Evolutionary conservation across 2,888 invertebrate genomes (phyloP).

Genomic region (Sinodicranocentrus sp.): DNA sequence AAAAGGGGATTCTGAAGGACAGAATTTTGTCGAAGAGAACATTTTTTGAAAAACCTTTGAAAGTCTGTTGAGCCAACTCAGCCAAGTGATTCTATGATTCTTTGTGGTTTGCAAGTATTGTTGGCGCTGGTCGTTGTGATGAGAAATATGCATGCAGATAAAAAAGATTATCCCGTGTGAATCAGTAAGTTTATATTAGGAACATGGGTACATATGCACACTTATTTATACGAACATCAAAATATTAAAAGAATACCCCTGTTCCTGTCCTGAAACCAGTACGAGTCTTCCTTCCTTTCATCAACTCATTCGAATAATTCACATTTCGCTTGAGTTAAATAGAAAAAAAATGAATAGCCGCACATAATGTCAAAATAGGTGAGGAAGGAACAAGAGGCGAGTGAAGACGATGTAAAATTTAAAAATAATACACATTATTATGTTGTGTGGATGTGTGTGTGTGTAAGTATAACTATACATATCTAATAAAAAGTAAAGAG

Average conservation of each 20-base stretch:
- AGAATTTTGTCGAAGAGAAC: too few species aligned
- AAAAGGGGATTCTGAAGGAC: too few species aligned
- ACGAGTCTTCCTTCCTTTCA: slow-evolving; percentile 22
- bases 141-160: too few species aligned
- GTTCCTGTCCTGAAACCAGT: slow-evolving; percentile 13
- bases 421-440: slow-evolving; percentile 4
- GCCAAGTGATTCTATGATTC: too few species aligned
- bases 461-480: neutral
- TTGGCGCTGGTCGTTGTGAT: too few species aligned
- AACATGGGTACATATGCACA: too few species aligned
- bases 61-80: too few species aligned
- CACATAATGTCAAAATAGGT: slow-evolving; percentile 8
- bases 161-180: too few species aligned
- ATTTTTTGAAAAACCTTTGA: too few species aligned
- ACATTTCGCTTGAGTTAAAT: neutral
- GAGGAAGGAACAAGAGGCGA: slow-evolving; percentile 34
- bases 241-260: neutral
- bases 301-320: slow-evolving; percentile 8
- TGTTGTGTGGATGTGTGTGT: neutral
- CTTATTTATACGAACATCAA: too few species aligned
- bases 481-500: slow-evolving; percentile 25
- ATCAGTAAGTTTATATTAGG: too few species aligned
- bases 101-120: too few species aligned
- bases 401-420: neutral
- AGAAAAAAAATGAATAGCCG: slow-evolving; percentile 20